phyloP scores from a whole-genome alignment of 1,140 invertebrate genomes.

The Pemphigus obesinymphae region DNA sequence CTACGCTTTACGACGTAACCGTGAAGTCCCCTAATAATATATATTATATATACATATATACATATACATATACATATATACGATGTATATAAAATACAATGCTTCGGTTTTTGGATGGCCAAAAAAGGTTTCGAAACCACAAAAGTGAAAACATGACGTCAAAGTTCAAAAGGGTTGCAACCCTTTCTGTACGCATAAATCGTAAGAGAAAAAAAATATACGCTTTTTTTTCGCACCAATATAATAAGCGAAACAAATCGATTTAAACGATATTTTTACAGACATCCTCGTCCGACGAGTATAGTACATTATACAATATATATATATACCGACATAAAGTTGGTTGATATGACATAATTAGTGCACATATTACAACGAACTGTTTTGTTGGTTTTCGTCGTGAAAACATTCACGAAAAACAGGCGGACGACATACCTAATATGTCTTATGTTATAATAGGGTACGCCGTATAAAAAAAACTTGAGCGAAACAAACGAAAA shows the following conservation, averaged over 20 bases:
- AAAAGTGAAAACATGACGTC: constrained; percentile 7
- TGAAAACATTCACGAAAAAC: too few species aligned
- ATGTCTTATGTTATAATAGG: too few species aligned
- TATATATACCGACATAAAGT: too few species aligned
- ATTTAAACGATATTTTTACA: too few species aligned
- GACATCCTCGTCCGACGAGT: too few species aligned
- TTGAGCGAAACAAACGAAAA: too few species aligned
- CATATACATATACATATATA: neutral
- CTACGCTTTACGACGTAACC: neutral
- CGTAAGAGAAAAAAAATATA: neutral
- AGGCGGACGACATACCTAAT: too few species aligned
- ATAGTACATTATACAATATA: too few species aligned
- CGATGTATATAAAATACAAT: neutral
- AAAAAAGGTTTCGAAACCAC: constrained; percentile 24
- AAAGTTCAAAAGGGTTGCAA: constrained; percentile 23
- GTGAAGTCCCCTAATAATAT: neutral
- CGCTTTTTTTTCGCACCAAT: neutral
- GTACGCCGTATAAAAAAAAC: too few species aligned
- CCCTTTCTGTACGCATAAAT: neutral
- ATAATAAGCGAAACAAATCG: neutral
- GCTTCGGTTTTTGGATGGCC: neutral
- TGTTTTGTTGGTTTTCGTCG: too few species aligned
- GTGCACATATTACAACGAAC: too few species aligned
- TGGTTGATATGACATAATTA: too few species aligned
- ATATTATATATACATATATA: neutral